Percentiles rank a stretch among this genome's conserved stretches.
Evolutionary conservation across 2,113 vertebrate genomes (phyloP).

Genomic region (Sapayoa aenigma): DNA sequence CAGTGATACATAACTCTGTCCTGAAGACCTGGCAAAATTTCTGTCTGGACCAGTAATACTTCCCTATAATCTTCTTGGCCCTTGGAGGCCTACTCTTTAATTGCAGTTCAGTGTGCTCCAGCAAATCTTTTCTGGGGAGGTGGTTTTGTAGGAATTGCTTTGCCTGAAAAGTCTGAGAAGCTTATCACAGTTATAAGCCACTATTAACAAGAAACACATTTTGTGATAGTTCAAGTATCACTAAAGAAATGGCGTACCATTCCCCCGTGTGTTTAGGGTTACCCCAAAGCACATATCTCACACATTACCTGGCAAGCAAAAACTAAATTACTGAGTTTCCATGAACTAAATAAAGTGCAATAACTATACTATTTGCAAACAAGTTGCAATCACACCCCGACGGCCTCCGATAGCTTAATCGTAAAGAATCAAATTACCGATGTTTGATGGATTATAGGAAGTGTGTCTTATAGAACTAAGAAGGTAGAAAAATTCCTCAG

Average conservation of each 20-base stretch:
- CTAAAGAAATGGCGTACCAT: not conserved
- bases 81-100: not conserved
- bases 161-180: constrained; percentile 20
- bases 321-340: not conserved
- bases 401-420: not conserved
- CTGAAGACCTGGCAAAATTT: constrained; percentile 47
- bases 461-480: not conserved
- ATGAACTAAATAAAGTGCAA: not conserved
- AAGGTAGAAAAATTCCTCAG: not conserved
- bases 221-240: not conserved
- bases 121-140: not conserved
- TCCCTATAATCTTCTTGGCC: constrained; percentile 35
- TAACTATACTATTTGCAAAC: not conserved
- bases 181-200: constrained; percentile 10
- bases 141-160: constrained; percentile 1
- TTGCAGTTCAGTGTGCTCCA: not conserved
- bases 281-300: not conserved
- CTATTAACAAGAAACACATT: not conserved
- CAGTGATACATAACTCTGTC: constrained; percentile 21
- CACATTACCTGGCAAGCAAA: not conserved
- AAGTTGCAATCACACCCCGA: not conserved
- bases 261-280: not conserved
- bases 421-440: not conserved
- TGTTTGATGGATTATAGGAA: not conserved
- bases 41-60: constrained; percentile 39